phyloP scores from a whole-genome alignment of 2,113 vertebrate species.

The Saccopteryx leptura region DNA sequence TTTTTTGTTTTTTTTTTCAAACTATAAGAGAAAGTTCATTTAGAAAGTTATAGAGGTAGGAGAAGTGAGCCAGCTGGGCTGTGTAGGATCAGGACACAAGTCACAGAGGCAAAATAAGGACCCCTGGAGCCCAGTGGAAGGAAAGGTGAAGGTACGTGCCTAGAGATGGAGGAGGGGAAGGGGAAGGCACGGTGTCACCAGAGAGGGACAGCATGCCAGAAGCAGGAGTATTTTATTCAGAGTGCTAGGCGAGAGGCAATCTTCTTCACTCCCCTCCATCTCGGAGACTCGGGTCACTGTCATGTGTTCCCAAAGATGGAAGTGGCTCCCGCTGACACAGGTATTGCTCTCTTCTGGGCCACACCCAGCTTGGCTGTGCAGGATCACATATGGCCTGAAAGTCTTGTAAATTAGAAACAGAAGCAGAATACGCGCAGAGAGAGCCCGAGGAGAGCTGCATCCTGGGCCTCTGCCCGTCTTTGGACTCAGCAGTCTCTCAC shows the following conservation, averaged over 20 bases:
- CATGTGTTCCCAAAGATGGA: background rate
- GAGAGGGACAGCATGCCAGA: background rate
- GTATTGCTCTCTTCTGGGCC: background rate
- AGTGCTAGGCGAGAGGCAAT: background rate
- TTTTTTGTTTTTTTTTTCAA: background rate
- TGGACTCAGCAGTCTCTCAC: background rate
- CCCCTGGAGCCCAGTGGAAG: background rate
- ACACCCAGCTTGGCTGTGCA: background rate
- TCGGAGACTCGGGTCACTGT: background rate
- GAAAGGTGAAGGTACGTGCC: background rate
- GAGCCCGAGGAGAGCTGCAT: background rate
- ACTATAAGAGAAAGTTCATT: background rate
- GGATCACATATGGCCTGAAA: background rate
- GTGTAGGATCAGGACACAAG: background rate
- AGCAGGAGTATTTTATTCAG: background rate
- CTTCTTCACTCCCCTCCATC: background rate
- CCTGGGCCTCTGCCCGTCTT: fast-evolving
- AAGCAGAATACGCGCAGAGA: background rate
- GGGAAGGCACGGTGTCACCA: background rate
- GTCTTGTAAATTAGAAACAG: conserved; percentile 12
- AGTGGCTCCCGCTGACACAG: background rate
- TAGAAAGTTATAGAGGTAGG: background rate
- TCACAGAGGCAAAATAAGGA: background rate
- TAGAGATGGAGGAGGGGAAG: background rate
- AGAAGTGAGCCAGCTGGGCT: background rate